phyloP scores from a whole-genome alignment of 1,140 invertebrate genomes.

The Caenorhabditis briggsae region DNA sequence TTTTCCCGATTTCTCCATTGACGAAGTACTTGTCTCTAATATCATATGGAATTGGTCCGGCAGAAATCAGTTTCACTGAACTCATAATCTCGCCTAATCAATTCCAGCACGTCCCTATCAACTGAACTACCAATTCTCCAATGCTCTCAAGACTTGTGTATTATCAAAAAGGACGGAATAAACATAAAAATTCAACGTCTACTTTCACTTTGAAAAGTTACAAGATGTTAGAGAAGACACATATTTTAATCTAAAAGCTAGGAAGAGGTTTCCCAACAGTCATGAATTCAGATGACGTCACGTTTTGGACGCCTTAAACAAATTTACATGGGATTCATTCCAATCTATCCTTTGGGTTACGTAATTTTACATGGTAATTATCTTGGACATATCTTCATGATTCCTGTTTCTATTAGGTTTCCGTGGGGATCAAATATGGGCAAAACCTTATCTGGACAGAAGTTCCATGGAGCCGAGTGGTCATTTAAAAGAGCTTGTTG shows the following conservation, averaged over 20 bases:
- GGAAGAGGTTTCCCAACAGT: neutral
- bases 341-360: conserved; percentile 60
- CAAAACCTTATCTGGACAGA: conserved; percentile 59
- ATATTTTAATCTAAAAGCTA: neutral
- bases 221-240: neutral
- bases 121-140: neutral
- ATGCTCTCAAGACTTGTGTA: conserved; percentile 27
- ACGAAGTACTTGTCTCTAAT: conserved; percentile 45
- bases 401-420: conserved; percentile 37
- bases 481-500: conserved; percentile 59
- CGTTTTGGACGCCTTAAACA: conserved; percentile 48
- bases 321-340: conserved; percentile 49
- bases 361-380: conserved; percentile 60
- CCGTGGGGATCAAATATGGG: conserved; percentile 56
- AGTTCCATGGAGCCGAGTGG: conserved; percentile 55
- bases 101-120: neutral
- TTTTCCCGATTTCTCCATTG: conserved; percentile 52
- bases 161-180: conserved; percentile 50
- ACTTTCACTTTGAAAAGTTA: neutral
- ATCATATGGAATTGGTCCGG: conserved; percentile 42
- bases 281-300: conserved; percentile 1
- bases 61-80: conserved; percentile 9
- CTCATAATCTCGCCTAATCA: neutral
- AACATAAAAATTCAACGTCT: conserved; percentile 4
- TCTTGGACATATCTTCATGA: conserved; percentile 8